Base-by-base conservation (phyloP, 1,140 invertebrate genomes). In the Drosophila guanche region DNA sequence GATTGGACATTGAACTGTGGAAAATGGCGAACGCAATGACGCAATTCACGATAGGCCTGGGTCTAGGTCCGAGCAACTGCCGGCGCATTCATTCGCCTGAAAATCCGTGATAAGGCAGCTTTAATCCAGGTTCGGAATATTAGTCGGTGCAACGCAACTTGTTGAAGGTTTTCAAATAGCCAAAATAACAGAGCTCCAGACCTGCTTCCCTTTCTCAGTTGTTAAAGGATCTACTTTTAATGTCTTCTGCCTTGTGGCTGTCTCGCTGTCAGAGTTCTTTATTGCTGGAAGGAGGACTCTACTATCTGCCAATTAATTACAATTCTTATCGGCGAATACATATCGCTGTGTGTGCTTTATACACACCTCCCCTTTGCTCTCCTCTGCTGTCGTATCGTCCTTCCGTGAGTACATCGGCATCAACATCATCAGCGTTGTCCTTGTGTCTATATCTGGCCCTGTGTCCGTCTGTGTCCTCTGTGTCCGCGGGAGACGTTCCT, bases 291-390 rank as follows among this genome's bases (percentile, higher is more conserved):
- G 16, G 16, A 20, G 16, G 10, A 12, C 10, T 37, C 33, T 37
- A 4, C 33, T 37, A 37, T 37, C 55, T 66, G 20, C 40, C 63
- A 83, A 88, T 85, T 88, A 85, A 86, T 81, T 81, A 75, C 58
- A 68, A 61, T 65, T 60, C 69, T 77, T 85, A 85, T 85, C 81
- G 48, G n/a, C 42, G 57, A 63, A 52, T 80, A 69, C 53, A 59
- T 53, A 85, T 85, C 80, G 72, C 76, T 61, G 65, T 33, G 43
- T 59, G 27, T 63, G 65, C 62, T 40, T 46, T 33, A 54, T 50
- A 41, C 40, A 7, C 5, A 20, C 16, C 16, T 20, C 16, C 16
- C 16, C 16, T 20, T 20, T 20, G 16, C 16, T 46, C 45, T 20
- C 5, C 22, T 20, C 27, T 6, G 6, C 46, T 14, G 20, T 20